These are phyloP conservation scores for Phymanthus crucifer DNA, from an alignment of 92 coral and sea anemone genomes.

Conservation along the genomic window DNA sequence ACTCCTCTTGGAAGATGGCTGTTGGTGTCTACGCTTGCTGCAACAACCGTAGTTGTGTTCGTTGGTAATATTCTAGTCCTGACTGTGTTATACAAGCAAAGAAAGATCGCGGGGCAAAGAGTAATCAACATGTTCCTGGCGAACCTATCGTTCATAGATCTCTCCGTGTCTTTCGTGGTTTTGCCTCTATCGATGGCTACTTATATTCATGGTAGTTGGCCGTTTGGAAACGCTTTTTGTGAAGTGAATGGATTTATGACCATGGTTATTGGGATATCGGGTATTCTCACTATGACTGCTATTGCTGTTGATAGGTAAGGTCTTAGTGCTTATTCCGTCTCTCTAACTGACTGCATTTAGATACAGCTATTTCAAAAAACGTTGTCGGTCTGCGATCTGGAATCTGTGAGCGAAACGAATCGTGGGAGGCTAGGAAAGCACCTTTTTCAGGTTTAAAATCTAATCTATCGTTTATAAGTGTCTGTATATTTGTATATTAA, in stretches of 20 bases:
- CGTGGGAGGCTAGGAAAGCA: too few relatives aligned
- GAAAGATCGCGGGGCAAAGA: slow-evolving; percentile 52
- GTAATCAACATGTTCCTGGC: slow-evolving; percentile 68
- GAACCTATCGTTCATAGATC: slow-evolving; percentile 61
- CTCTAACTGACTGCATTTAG: not conserved
- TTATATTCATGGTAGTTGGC: slow-evolving; percentile 39
- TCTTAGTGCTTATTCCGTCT: not conserved
- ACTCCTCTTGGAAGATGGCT: too few relatives aligned
- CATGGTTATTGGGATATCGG: slow-evolving; percentile 65
- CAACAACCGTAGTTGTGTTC: slow-evolving; percentile 48
- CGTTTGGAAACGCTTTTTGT: slow-evolving; percentile 51
- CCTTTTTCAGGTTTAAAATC: too few relatives aligned
- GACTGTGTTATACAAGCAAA: slow-evolving; percentile 56
- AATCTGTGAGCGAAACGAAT: too few relatives aligned
- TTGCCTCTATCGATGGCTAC: slow-evolving; percentile 65
- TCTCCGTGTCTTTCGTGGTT: slow-evolving; percentile 53
- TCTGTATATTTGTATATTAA: too few relatives aligned
- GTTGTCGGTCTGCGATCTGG: too few relatives aligned
- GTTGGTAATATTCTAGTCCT: slow-evolving; percentile 60
- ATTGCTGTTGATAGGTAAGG: slow-evolving; percentile 75
- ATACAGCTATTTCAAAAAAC: too few relatives aligned
- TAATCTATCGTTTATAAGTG: too few relatives aligned
- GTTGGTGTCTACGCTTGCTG: slow-evolving; percentile 41
- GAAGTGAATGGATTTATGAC: slow-evolving; percentile 71
- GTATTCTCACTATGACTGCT: slow-evolving; percentile 70